Evolutionary conservation across 2,113 vertebrate species (phyloP).

Genomic region (Thymallus thymallus): DNA sequence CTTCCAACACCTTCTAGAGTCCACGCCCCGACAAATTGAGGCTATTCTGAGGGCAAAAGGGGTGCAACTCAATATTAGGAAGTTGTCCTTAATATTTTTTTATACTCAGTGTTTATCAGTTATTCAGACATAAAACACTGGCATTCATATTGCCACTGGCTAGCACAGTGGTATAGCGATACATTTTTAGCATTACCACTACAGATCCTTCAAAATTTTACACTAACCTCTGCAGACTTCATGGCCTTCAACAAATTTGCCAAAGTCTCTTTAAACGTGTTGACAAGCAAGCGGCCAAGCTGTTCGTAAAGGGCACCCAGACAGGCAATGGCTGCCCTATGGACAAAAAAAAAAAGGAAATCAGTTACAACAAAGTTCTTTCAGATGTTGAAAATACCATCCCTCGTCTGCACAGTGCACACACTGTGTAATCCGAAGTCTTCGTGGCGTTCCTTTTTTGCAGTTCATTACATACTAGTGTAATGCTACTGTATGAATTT

Average conservation of each 20-base stretch:
- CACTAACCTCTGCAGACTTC: slow-evolving; percentile 90
- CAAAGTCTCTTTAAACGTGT: slow-evolving; percentile 84
- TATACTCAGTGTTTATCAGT: too few species aligned
- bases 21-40: too few species aligned
- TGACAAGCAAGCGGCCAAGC: slow-evolving; percentile 85
- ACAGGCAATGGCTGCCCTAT: slow-evolving; percentile 88
- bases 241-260: slow-evolving; percentile 89
- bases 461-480: not conserved
- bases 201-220: too few species aligned
- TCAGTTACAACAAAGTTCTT: not conserved
- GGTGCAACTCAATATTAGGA: too few species aligned
- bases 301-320: slow-evolving; percentile 90
- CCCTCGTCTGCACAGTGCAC: too few species aligned
- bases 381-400: not conserved
- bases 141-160: too few species aligned
- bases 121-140: too few species aligned
- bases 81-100: too few species aligned
- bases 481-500: not conserved
- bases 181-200: not conserved
- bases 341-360: slow-evolving; percentile 29
- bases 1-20: too few species aligned
- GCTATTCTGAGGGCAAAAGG: too few species aligned
- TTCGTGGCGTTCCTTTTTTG: not conserved
- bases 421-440: too few species aligned
- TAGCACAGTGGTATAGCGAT: too few species aligned